Conservation (phyloP, 2,797 vertebrate species). For the Anomalospiza imberbis region DNA sequence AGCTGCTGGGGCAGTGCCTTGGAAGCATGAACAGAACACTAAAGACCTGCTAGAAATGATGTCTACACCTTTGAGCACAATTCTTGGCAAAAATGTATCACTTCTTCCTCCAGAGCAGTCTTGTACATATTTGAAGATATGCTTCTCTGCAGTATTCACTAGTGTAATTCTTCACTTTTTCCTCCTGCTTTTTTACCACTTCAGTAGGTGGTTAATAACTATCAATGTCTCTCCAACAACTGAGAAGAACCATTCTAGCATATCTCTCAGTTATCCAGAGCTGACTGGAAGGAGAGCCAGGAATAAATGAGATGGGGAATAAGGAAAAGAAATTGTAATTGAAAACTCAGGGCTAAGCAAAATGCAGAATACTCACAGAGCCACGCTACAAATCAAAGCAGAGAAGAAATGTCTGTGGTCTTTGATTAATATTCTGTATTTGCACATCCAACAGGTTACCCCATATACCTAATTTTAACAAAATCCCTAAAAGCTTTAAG, state of each 20-base stretch:
- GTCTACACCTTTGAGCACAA: background rate
- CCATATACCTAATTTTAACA: background rate
- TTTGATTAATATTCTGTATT: background rate
- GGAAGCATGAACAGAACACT: background rate
- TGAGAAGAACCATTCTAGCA: background rate
- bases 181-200: background rate
- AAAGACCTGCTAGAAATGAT: background rate
- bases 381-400: background rate
- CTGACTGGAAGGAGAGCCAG: background rate
- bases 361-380: background rate
- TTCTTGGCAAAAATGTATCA: background rate
- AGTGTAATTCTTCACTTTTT: background rate
- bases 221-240: background rate
- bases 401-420: background rate
- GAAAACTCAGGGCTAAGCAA: slow-evolving; percentile 6
- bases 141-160: background rate
- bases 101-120: background rate
- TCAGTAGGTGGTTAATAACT: background rate
- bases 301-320: background rate
- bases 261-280: background rate
- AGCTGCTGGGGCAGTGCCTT: background rate
- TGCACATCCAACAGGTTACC: background rate
- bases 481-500: background rate
- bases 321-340: slow-evolving; percentile 28
- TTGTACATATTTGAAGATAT: background rate